Conservation (phyloP, 2,797 vertebrate genomes). For the Sebastes trivittatus region DNA sequence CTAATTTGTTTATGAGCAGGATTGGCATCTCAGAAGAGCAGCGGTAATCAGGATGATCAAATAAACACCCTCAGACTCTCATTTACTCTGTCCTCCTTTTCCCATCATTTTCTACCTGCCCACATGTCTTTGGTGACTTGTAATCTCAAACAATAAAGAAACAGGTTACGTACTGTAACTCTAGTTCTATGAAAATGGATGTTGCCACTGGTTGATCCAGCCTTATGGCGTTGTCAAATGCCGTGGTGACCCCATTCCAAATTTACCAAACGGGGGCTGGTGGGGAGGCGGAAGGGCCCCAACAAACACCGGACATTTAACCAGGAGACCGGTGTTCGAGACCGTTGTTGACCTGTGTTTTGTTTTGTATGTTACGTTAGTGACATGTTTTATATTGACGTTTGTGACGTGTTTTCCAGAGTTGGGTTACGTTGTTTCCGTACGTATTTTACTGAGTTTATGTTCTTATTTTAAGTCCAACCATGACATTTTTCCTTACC, state of each 20-base stretch:
- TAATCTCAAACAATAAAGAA: conserved; percentile 31
- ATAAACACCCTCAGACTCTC: conserved; percentile 30
- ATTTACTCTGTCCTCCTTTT: conserved; percentile 8
- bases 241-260: background rate
- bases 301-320: background rate
- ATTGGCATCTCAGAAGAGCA: conserved; percentile 31
- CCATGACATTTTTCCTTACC: no score
- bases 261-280: background rate
- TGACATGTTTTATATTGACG: background rate
- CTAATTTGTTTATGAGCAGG: conserved; percentile 21
- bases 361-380: background rate
- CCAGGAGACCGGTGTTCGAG: background rate
- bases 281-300: background rate
- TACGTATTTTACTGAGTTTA: fast-evolving
- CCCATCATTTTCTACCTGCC: conserved; percentile 17
- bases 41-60: conserved; percentile 39
- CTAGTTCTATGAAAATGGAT: background rate
- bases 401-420: no score
- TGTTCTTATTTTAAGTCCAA: fast-evolving
- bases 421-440: no score
- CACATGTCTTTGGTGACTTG: background rate
- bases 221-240: background rate
- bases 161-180: background rate
- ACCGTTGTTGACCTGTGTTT: background rate
- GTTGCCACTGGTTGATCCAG: background rate